Percentiles rank a stretch among this genome's conserved stretches.
These are phyloP conservation scores for Drosophila funebris DNA, from an alignment of 1,140 invertebrate species.

Conservation along the genomic window DNA sequence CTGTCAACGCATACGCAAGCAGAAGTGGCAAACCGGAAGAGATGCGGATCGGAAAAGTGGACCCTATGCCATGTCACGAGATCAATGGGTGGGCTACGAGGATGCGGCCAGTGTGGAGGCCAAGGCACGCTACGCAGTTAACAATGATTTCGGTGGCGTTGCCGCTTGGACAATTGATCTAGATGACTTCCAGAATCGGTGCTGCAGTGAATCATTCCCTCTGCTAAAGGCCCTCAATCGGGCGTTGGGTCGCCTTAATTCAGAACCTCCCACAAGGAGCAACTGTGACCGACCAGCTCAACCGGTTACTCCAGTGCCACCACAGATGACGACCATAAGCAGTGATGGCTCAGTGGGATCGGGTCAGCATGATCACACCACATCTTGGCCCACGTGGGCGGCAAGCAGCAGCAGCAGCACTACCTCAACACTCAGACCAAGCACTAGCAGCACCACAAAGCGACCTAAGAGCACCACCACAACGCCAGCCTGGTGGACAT, in stretches of 20 bases:
- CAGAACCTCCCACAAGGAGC: constrained; percentile 84
- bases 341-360: constrained; percentile 66
- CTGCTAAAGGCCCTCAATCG: constrained; percentile 89
- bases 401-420: constrained; percentile 56
- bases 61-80: constrained; percentile 90
- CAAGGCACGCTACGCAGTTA: constrained; percentile 89
- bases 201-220: constrained; percentile 91
- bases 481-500: constrained; percentile 66
- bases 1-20: constrained; percentile 88
- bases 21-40: constrained; percentile 86
- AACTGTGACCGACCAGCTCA: constrained; percentile 87
- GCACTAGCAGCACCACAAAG: constrained; percentile 42
- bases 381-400: constrained; percentile 85
- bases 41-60: constrained; percentile 85
- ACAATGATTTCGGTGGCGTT: constrained; percentile 90
- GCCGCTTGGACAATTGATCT: constrained; percentile 96
- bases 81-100: constrained; percentile 97
- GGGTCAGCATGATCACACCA: constrained; percentile 70
- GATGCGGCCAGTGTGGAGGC: constrained; percentile 87
- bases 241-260: constrained; percentile 88
- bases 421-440: constrained; percentile 53
- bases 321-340: constrained; percentile 87
- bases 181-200: constrained; percentile 93
- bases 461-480: constrained; percentile 56
- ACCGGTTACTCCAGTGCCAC: constrained; percentile 89